Conservation (phyloP, 2,888 invertebrate genomes). For the Trachelus iudaicus region DNA sequence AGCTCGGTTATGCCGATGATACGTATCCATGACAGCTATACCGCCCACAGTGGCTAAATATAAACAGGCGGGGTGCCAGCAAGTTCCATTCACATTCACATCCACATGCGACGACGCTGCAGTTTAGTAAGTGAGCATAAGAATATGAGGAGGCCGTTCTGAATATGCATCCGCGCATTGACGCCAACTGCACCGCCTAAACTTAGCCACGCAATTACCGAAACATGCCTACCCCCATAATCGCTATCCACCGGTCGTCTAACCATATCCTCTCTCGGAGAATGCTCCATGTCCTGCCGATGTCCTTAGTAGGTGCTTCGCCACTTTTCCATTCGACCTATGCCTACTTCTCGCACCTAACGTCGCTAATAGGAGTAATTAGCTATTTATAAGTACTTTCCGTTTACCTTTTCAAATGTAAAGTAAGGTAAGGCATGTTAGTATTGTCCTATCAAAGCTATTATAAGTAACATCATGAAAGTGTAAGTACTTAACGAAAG, state of each 20-base stretch:
- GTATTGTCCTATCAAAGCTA: neutral
- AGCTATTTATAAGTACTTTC: neutral
- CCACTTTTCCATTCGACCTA: neutral
- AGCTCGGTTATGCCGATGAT: conserved; percentile 65
- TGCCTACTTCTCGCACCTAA: neutral
- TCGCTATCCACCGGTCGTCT: conserved; percentile 30
- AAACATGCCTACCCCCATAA: conserved; percentile 59
- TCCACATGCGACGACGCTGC: conserved; percentile 37
- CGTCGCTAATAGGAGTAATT: neutral
- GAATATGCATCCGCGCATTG: conserved; percentile 65
- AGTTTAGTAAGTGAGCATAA: conserved; percentile 56
- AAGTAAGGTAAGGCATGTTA: too few relatives aligned
- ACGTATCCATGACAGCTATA: conserved; percentile 66
- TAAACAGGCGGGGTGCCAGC: conserved; percentile 65
- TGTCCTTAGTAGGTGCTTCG: neutral
- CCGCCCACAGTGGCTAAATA: conserved; percentile 66
- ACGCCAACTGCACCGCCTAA: conserved; percentile 64
- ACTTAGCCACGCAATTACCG: conserved; percentile 65
- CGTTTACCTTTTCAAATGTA: neutral
- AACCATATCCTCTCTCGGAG: neutral
- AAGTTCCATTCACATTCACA: conserved; percentile 64
- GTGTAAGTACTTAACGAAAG: neutral
- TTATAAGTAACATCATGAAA: neutral
- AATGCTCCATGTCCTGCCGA: neutral
- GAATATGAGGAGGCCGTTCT: conserved; percentile 61